These are phyloP conservation scores for Champsocephalus esox DNA, from an alignment of 2,797 vertebrate genomes.

Conservation along the genomic window DNA sequence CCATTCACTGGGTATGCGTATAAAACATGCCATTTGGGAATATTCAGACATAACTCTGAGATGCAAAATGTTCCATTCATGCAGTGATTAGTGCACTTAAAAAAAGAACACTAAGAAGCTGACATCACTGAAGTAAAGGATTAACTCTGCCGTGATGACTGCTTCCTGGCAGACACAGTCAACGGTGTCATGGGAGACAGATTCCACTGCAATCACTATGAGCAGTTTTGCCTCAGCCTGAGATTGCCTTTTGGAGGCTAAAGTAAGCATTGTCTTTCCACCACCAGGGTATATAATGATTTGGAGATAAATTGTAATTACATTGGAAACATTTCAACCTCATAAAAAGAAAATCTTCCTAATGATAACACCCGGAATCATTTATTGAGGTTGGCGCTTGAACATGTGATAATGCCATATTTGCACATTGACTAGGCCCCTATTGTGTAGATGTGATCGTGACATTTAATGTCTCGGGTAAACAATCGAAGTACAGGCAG, in stretches of 20 bases:
- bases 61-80: slow-evolving; percentile 28
- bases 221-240: slow-evolving; percentile 14
- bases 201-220: slow-evolving; percentile 15
- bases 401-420: slow-evolving; percentile 63
- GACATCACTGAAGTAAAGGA: slow-evolving; percentile 32
- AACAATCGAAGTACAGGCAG: slow-evolving; percentile 42
- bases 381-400: slow-evolving; percentile 39
- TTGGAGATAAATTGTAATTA: slow-evolving; percentile 39
- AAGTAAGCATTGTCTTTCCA: slow-evolving; percentile 7
- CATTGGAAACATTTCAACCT: slow-evolving; percentile 54
- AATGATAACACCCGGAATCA: slow-evolving; percentile 27
- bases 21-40: slow-evolving; percentile 3
- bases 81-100: slow-evolving; percentile 30
- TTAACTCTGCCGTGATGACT: slow-evolving; percentile 13
- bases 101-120: slow-evolving; percentile 5
- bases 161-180: slow-evolving; percentile 23
- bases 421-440: slow-evolving; percentile 51
- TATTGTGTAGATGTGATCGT: slow-evolving; percentile 61
- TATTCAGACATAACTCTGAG: neutral
- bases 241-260: slow-evolving; percentile 28
- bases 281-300: slow-evolving; percentile 6
- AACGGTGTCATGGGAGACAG: slow-evolving; percentile 20
- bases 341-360: slow-evolving; percentile 34
- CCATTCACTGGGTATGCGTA: neutral
- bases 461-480: slow-evolving; percentile 58